These are phyloP conservation scores for Dendrolimus punctatus DNA, from an alignment of 1,140 invertebrate genomes.

Conservation along the genomic window DNA sequence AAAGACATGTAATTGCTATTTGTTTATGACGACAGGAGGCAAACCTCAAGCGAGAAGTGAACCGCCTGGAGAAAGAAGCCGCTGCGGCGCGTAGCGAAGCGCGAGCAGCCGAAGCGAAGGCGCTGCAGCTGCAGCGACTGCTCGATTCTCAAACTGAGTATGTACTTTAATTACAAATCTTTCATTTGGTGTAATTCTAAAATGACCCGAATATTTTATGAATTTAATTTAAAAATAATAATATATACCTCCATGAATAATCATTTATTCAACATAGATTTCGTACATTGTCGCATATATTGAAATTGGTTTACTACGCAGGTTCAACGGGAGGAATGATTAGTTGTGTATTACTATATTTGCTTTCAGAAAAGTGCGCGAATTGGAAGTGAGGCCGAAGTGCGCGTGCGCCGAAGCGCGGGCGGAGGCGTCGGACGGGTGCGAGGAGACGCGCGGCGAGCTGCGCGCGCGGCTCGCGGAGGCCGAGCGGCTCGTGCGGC, in stretches of 20 bases:
- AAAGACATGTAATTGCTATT: too few species aligned
- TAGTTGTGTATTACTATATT: neutral
- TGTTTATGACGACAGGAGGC: slow-evolving; percentile 12
- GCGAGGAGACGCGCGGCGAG: slow-evolving; percentile 56
- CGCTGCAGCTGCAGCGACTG: slow-evolving; percentile 42
- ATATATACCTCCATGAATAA: too few species aligned
- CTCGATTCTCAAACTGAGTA: slow-evolving; percentile 54
- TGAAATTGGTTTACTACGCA: too few species aligned
- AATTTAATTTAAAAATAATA: too few species aligned
- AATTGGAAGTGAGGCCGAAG: slow-evolving; percentile 28
- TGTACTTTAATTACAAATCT: slow-evolving; percentile 8
- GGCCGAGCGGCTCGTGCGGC: slow-evolving; percentile 77
- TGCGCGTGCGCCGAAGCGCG: slow-evolving; percentile 58
- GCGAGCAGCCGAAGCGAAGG: slow-evolving; percentile 39
- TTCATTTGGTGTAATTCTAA: too few species aligned
- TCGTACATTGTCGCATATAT: too few species aligned
- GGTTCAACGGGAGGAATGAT: too few species aligned
- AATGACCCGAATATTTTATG: too few species aligned
- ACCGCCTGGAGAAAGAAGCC: slow-evolving; percentile 43
- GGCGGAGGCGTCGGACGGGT: slow-evolving; percentile 32
- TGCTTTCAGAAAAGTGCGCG: slow-evolving; percentile 32
- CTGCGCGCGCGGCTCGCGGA: slow-evolving; percentile 75
- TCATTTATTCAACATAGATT: too few species aligned
- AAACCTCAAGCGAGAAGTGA: slow-evolving; percentile 38
- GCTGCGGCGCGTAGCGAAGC: slow-evolving; percentile 44